These are phyloP conservation scores for Dolichoris vasculosae DNA, from an alignment of 1,140 invertebrate genomes.

Conservation along the genomic window DNA sequence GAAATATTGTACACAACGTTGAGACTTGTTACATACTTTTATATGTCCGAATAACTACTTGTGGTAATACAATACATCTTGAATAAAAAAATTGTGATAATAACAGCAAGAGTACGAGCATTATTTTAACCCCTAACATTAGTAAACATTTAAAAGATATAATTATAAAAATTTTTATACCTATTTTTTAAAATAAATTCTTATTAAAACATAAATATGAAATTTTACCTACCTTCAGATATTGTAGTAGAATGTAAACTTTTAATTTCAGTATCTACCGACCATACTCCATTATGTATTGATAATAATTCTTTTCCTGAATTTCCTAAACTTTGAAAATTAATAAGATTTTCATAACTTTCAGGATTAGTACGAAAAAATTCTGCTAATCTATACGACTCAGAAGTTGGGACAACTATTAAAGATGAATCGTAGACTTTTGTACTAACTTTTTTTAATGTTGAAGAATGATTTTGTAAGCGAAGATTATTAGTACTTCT, in stretches of 20 bases:
- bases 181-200: no score
- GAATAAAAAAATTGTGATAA: no score
- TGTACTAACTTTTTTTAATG: slow-evolving; percentile 60
- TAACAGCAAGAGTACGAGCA: no score
- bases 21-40: no score
- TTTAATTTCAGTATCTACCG: slow-evolving; percentile 66
- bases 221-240: slow-evolving; percentile 63
- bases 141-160: no score
- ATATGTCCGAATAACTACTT: no score
- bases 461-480: background rate
- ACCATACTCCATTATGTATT: slow-evolving; percentile 81
- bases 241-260: slow-evolving; percentile 65
- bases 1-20: no score
- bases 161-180: no score
- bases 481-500: slow-evolving; percentile 12
- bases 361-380: slow-evolving; percentile 80
- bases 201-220: background rate
- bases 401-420: slow-evolving; percentile 71
- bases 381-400: slow-evolving; percentile 77
- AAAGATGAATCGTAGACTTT: slow-evolving; percentile 70
- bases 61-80: no score
- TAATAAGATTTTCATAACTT: slow-evolving; percentile 79
- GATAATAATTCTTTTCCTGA: slow-evolving; percentile 82
- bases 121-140: no score
- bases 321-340: slow-evolving; percentile 67